Percentiles rank a stretch among this genome's conserved stretches.
These are phyloP conservation scores for Drosophila setosimentum DNA, from an alignment of 2,888 invertebrate species.

Conservation along the genomic window DNA sequence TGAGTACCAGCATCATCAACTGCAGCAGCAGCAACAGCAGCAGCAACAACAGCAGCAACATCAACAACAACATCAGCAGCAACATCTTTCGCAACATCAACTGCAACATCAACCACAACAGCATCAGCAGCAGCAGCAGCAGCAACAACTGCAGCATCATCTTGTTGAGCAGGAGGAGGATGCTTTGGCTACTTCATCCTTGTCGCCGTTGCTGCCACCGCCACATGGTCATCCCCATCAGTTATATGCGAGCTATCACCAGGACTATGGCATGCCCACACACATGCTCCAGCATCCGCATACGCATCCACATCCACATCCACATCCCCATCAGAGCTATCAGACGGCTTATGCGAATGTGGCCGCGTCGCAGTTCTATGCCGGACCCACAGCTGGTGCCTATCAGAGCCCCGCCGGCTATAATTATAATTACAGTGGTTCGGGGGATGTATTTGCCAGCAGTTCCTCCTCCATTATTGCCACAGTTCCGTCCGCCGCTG, in stretches of 20 bases:
- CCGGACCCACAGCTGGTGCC: conserved; percentile 46
- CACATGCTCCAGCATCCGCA: conserved; percentile 66
- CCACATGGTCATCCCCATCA: conserved; percentile 60
- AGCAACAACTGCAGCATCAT: conserved; percentile 45
- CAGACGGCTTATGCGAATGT: conserved; percentile 62
- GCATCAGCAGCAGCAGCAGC: conserved; percentile 44
- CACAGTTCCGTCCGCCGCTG: conserved; percentile 31
- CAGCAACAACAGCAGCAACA: conserved; percentile 41
- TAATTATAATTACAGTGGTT: conserved; percentile 68
- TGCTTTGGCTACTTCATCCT: conserved; percentile 45
- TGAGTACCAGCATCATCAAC: conserved; percentile 58
- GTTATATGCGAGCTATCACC: conserved; percentile 68
- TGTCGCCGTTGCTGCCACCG: conserved; percentile 68
- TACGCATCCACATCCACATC: conserved; percentile 30
- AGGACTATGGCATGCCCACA: conserved; percentile 74
- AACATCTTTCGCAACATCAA: conserved; percentile 41
- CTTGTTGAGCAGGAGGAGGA: conserved; percentile 59
- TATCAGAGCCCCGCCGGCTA: conserved; percentile 65
- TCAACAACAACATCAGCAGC: conserved; percentile 35
- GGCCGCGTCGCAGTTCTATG: conserved; percentile 62
- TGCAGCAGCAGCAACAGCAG: conserved; percentile 41
- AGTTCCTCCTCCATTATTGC: conserved; percentile 64
- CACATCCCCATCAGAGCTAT: conserved; percentile 56
- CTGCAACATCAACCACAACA: conserved; percentile 46
- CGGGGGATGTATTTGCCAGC: conserved; percentile 58